Percentiles rank a stretch among this genome's conserved stretches.
Conservation (phyloP, 1,140 invertebrate species). For the Lucilia sericata region DNA sequence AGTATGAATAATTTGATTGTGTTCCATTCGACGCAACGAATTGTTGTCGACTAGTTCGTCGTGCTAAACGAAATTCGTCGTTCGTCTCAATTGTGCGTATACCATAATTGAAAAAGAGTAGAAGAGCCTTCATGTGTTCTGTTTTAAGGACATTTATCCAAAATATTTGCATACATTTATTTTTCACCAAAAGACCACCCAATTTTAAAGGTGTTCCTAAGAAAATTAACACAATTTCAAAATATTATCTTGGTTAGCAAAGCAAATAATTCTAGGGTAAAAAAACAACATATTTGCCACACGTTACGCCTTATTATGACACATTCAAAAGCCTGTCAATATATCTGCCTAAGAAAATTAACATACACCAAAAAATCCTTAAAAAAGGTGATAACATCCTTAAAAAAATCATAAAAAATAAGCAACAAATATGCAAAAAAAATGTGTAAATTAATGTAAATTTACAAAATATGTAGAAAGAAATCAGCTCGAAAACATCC, state of each 20-base stretch:
- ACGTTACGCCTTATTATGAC: constrained; percentile 39
- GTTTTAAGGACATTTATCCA: background rate
- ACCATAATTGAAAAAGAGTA: no score
- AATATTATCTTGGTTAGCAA: background rate
- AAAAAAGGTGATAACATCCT: constrained; percentile 35
- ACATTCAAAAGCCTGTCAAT: constrained; percentile 37
- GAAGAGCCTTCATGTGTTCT: no score
- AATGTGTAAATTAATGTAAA: constrained; percentile 30
- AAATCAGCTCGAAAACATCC: background rate
- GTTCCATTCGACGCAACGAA: no score
- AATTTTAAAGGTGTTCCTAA: background rate
- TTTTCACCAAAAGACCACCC: background rate
- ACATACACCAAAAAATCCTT: constrained; percentile 25
- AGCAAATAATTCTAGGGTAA: no score
- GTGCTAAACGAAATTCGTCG: no score
- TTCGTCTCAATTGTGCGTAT: no score
- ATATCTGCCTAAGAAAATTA: constrained; percentile 20
- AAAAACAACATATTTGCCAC: constrained; percentile 8
- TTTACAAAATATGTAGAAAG: background rate
- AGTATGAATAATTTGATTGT: no score
- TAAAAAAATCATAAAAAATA: background rate
- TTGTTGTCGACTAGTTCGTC: no score
- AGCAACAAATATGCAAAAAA: constrained; percentile 24
- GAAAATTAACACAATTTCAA: background rate
- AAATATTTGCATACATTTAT: background rate